Base-by-base conservation (phyloP, 2,797 vertebrate species). In the Austrolebias charrua region DNA sequence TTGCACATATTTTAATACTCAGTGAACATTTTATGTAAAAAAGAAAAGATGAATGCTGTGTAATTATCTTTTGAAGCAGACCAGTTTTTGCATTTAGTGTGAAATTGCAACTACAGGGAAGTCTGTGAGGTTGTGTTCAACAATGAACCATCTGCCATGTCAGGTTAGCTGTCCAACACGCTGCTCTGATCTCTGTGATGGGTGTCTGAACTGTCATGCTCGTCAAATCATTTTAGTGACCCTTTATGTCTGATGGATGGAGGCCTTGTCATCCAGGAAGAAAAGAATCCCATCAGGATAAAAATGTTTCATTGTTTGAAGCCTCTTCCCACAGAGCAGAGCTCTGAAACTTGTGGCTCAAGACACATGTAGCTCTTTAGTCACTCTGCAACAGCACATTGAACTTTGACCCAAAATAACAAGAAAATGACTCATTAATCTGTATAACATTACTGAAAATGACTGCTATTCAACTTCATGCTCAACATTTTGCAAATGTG, bases 31-130 rank as follows among this genome's bases (percentile, higher is more conserved):
- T 33, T 33, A 4, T 8, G 31, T 33, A 33, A 33, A 33, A 33
- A 6, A 5, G 1, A 38, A 10, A 38, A 11, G 35, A 38, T 10
- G 8, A 48, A 15, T 19, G 29, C 4, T 1, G 12, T 29, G 16
- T 15, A 33, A 47, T 58, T 33, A 58, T 58, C n/a, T 46, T 10
- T 9, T 47, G 44, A 58, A n/a, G 28, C 56, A 20, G 18, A 18
- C 45, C 7, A 24, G 24, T 18, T 56, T 31, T 33, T 19, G 40
- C 24, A 12, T n/a, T 6, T n/a, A n/a, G 43, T 29, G 29, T 33
- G 6, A 19, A 20, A 35, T 59, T 18, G 14, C 44, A 19, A 31
- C 35, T 24, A 14, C 8, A 7, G 1, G 18, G 33, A 8, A 33
- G 35, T 35, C 29, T 47, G 56, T 4, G 18, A 20, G n/a, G 44